Evolutionary conservation across 2,113 vertebrate species (phyloP).

Genomic region (Hucho hucho): DNA sequence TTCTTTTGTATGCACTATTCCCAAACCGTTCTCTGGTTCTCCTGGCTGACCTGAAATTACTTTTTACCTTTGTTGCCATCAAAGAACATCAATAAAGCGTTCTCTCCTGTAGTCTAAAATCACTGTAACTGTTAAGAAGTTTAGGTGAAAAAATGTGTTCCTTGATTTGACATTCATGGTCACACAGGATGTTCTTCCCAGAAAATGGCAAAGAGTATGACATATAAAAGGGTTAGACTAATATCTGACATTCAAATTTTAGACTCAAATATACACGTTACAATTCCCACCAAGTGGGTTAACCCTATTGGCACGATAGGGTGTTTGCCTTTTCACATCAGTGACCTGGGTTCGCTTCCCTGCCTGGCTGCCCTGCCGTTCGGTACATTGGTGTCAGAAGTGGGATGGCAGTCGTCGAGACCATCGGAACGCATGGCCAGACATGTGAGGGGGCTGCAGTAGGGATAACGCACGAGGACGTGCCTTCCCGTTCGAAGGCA

Average conservation of each 20-base stretch:
- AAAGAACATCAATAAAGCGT: conserved; percentile 26
- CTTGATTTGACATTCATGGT: background rate
- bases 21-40: conserved; percentile 13
- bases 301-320: no score
- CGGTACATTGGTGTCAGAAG: no score
- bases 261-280: no score
- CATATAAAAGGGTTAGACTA: background rate
- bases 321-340: no score
- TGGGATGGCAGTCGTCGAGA: no score
- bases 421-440: no score
- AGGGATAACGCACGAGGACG: no score
- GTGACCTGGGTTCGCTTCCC: no score
- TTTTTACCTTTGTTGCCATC: conserved; percentile 24
- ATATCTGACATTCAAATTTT: background rate
- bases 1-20: conserved; percentile 13
- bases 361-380: no score
- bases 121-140: conserved; percentile 15
- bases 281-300: no score
- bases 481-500: no score
- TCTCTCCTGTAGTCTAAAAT: conserved; percentile 10
- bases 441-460: no score
- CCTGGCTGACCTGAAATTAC: conserved; percentile 44
- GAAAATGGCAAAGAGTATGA: background rate
- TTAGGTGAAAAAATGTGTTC: conserved; percentile 4
- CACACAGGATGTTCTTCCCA: background rate